Evolutionary conservation across 1,140 invertebrate species (phyloP).

Genomic region (Procambarus virginalis): DNA sequence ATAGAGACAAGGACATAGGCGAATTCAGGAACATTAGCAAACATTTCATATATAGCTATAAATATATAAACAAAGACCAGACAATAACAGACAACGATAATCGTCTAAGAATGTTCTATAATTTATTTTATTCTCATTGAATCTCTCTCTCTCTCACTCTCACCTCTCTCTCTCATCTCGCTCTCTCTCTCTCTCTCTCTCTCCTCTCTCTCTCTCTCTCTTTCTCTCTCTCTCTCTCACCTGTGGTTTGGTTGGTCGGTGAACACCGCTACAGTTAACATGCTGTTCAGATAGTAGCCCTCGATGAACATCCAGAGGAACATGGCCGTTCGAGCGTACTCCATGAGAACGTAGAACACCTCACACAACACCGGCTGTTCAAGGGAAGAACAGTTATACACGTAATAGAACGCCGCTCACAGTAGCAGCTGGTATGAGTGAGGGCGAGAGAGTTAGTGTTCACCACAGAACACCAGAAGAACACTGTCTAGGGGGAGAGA

Average conservation of each 20-base stretch:
- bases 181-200: constrained; percentile 18
- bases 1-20: neutral
- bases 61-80: neutral
- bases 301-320: constrained; percentile 98
- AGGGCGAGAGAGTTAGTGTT: no score
- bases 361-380: constrained; percentile 81
- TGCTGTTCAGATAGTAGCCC: constrained; percentile 90
- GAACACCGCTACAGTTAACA: constrained; percentile 81
- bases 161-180: neutral
- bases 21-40: neutral
- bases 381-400: neutral
- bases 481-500: neutral
- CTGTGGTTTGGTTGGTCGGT: constrained; percentile 75
- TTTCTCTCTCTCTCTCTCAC: constrained; percentile 18
- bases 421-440: no score
- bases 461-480: no score
- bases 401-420: neutral
- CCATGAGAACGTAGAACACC: constrained; percentile 84
- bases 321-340: constrained; percentile 91
- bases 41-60: neutral
- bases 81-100: neutral
- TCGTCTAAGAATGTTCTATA: no score
- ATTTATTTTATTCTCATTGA: neutral
- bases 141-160: constrained; percentile 5
- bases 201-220: constrained; percentile 5